Evolutionary conservation across 2,888 invertebrate species (phyloP).

Genomic region (Polyploca ridens): DNA sequence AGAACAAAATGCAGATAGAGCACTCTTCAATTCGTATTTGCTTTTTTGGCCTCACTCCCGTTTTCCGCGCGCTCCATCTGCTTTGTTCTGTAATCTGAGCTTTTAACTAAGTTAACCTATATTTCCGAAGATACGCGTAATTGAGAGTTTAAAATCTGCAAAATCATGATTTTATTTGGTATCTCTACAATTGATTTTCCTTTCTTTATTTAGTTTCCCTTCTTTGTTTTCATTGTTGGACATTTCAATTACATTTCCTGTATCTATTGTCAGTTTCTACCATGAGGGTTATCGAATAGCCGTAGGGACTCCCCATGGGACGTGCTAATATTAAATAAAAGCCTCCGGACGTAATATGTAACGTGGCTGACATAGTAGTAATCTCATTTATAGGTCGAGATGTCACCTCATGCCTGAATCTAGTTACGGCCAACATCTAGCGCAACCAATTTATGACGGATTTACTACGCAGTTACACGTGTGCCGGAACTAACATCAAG

Average conservation of each 20-base stretch:
- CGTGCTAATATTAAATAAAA: not conserved
- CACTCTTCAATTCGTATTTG: no score
- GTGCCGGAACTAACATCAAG: slow-evolving; percentile 23
- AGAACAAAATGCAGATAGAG: no score
- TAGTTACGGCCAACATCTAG: slow-evolving; percentile 32
- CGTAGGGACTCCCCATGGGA: no score
- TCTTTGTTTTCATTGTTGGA: no score
- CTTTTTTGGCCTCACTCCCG: no score
- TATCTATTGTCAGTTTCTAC: no score
- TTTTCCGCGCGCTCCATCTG: no score
- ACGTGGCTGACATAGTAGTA: slow-evolving; percentile 28
- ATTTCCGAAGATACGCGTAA: not conserved
- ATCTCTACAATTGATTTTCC: not conserved
- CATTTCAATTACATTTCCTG: no score
- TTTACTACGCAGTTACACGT: slow-evolving; percentile 40
- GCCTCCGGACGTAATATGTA: not conserved
- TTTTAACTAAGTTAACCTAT: not conserved
- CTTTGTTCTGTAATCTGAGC: no score
- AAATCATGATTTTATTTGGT: not conserved
- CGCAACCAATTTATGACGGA: slow-evolving; percentile 46
- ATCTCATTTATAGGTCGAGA: slow-evolving; percentile 53
- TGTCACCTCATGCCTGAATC: slow-evolving; percentile 43
- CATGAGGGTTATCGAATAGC: no score
- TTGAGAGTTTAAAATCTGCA: no score
- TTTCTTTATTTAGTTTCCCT: not conserved